phyloP scores from a whole-genome alignment of 2,797 vertebrate species.

The Enteromius argenteus region DNA sequence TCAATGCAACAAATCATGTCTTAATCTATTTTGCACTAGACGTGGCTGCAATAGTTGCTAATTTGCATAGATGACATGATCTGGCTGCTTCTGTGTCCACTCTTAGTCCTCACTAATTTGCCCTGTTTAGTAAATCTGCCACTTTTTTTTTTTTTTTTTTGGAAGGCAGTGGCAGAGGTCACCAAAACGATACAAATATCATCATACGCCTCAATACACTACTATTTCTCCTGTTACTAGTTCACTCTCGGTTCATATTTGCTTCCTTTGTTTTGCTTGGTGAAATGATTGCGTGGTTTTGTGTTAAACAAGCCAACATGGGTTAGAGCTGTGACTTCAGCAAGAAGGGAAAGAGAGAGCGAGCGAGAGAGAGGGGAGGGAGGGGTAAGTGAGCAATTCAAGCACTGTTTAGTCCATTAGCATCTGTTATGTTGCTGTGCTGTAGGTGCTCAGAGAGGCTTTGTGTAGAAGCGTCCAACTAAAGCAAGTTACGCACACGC shows the following conservation, averaged over 20 bases:
- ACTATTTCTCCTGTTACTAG: neutral
- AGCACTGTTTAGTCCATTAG: slow-evolving; percentile 53
- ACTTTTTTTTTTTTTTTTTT: too few species aligned
- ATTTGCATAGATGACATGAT: neutral
- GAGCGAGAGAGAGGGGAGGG: neutral
- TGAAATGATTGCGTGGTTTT: neutral
- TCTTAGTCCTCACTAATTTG: neutral
- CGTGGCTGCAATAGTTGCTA: neutral
- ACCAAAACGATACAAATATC: neutral
- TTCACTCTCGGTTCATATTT: neutral
- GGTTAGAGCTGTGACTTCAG: slow-evolving; percentile 42
- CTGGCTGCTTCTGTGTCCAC: neutral
- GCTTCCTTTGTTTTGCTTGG: neutral
- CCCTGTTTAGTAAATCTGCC: neutral
- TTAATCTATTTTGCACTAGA: neutral
- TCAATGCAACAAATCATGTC: neutral
- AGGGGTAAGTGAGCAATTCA: slow-evolving; percentile 35
- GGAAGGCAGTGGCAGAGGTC: neutral
- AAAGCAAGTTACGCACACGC: slow-evolving; percentile 1
- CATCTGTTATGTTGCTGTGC: slow-evolving; percentile 57
- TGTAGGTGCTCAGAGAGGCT: slow-evolving; percentile 57
- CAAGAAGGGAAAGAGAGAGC: slow-evolving; percentile 19
- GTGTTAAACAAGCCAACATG: slow-evolving; percentile 23
- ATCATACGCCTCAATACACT: neutral
- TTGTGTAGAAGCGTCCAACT: slow-evolving; percentile 24